Percentiles rank a stretch among this genome's conserved stretches.
phyloP scores from a whole-genome alignment of 1,140 invertebrate species.

The Meloidogyne exigua region DNA sequence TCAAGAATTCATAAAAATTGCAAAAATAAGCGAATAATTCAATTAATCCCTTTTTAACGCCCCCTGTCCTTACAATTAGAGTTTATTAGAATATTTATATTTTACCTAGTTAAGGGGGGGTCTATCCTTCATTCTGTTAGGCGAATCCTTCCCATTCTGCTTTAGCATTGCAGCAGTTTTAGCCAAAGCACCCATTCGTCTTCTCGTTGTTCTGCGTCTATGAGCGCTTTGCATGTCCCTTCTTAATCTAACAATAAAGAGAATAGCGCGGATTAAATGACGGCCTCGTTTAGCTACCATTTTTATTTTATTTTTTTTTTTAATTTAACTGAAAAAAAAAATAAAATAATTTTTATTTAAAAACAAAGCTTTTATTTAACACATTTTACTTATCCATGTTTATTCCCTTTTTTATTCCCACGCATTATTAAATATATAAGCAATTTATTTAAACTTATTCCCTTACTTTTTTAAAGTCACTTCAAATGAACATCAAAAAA shows the following conservation, averaged over 20 bases:
- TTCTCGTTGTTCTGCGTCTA: neutral
- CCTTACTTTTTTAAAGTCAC: neutral
- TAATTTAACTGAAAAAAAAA: too few species aligned
- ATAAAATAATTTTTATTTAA: too few species aligned
- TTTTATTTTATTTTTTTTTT: neutral
- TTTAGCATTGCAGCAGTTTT: conserved; percentile 12
- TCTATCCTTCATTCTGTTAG: neutral
- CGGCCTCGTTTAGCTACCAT: conserved; percentile 12
- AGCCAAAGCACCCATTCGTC: conserved; percentile 20
- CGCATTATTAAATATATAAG: neutral
- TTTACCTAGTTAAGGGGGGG: neutral
- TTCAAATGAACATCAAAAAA: conserved; percentile 11
- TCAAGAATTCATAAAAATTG: too few species aligned
- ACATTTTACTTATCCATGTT: neutral
- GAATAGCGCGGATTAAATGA: conserved; percentile 43
- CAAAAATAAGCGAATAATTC: too few species aligned
- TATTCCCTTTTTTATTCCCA: neutral
- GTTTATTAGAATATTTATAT: neutral
- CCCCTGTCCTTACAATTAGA: too few species aligned
- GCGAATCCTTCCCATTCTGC: neutral
- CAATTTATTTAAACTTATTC: too few species aligned
- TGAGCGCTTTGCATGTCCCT: conserved; percentile 23
- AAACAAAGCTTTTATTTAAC: too few species aligned
- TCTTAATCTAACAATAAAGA: conserved; percentile 41
- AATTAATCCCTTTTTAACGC: too few species aligned